These are phyloP conservation scores for Athalia circularis DNA, from an alignment of 2,888 invertebrate genomes.

Conservation along the genomic window DNA sequence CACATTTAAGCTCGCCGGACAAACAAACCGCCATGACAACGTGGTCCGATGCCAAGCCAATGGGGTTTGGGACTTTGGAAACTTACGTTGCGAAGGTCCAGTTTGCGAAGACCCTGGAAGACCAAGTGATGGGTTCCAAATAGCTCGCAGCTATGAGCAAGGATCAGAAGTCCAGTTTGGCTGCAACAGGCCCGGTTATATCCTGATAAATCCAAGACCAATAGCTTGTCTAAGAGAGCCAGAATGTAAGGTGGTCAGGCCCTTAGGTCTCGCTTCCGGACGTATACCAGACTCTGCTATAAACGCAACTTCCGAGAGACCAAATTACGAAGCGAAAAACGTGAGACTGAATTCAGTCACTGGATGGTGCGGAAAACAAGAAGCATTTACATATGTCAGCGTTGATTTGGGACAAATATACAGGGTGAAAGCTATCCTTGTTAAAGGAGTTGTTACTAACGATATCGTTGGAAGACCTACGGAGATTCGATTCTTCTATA, in stretches of 20 bases:
- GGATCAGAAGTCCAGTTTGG: conserved; percentile 94
- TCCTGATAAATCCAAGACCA: conserved; percentile 92
- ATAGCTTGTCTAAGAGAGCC: conserved; percentile 94
- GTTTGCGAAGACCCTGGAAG: conserved; percentile 97
- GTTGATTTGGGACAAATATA: conserved; percentile 96
- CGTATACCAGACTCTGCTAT: conserved; percentile 96
- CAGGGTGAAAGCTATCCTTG: conserved; percentile 93
- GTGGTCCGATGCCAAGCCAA: conserved; percentile 93
- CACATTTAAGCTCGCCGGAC: conserved; percentile 94
- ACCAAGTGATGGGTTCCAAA: conserved; percentile 93
- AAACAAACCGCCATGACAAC: conserved; percentile 93
- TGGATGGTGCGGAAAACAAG: conserved; percentile 98
- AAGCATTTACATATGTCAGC: conserved; percentile 96
- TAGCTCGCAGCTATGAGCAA: conserved; percentile 89
- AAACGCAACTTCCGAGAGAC: conserved; percentile 94
- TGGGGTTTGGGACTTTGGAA: conserved; percentile 98
- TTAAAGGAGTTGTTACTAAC: conserved; percentile 95
- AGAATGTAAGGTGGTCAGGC: conserved; percentile 94
- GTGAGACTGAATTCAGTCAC: conserved; percentile 94
- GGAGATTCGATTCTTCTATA: conserved; percentile 97
- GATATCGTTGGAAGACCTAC: conserved; percentile 97
- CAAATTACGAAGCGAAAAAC: conserved; percentile 93
- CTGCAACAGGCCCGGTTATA: conserved; percentile 94
- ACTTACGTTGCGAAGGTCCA: conserved; percentile 95
- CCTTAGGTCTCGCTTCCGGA: conserved; percentile 93